Evolutionary conservation across 2,888 invertebrate species (phyloP), one percentile per base, ranked within the genome.

Genomic region (Gnatocerus cornutus): DNA sequence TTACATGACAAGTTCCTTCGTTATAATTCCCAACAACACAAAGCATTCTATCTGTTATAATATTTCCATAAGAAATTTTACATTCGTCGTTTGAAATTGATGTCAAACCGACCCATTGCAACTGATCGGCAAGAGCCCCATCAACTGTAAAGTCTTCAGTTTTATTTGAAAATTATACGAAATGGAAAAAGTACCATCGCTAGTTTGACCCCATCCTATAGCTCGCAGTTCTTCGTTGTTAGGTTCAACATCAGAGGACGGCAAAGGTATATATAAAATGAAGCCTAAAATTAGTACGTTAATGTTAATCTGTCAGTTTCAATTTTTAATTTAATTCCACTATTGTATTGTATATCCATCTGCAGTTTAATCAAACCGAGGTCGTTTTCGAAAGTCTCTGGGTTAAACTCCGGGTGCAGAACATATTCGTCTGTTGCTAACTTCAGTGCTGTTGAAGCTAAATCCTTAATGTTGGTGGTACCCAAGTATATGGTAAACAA

Each of bases 201-300:
- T 46, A 6, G 43, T 59, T 30, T 27, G 33, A 12, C 59, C 59
- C 59, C 59, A 59, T 12, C 59, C 59, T 6, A 50, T 21, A 4
- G 21, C 21, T 21, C 21, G 21, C 1, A 21, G 21, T 21, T 4
- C 21, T 21, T 3, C 1, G 1, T 21, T 4, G 4, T 21, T 21
- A 21, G 21, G 21, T 21, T 21, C 21, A 3, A 39, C 4, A 21
- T 21, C 21, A 4, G 21, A 21, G 2, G 2, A 21, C 21, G 21
- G 21, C 21, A 21, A 3, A 2, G 39, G n/a, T 14, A n/a, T n/a
- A 48, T 6, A 21, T 8, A n/a, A n/a, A n/a, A n/a, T n/a, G n/a
- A n/a, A n/a, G n/a, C n/a, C n/a, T n/a, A n/a, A n/a, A n/a, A n/a
- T n/a, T n/a, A n/a, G n/a, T n/a, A n/a, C n/a, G n/a, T n/a, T n/a